These are phyloP conservation scores for Psococerastis gibbosa DNA, from an alignment of 2,888 invertebrate genomes.

Conservation along the genomic window DNA sequence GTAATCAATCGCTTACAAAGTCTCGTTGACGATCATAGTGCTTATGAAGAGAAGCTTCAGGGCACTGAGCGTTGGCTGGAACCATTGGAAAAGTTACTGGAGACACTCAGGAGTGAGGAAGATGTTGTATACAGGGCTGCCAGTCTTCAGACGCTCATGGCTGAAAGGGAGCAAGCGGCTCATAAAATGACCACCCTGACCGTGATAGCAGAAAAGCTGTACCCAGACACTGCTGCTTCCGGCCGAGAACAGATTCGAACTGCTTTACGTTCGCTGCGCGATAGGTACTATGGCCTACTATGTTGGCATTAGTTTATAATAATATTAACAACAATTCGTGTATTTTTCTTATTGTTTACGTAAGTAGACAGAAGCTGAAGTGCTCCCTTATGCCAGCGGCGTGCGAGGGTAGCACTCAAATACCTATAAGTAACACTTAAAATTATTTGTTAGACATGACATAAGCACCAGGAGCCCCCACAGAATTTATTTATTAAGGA, in stretches of 20 bases:
- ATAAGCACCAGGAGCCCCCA: too few species aligned
- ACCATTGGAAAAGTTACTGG: slow-evolving; percentile 52
- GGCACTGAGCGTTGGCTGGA: slow-evolving; percentile 60
- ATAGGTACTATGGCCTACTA: slow-evolving; percentile 25
- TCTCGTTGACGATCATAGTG: slow-evolving; percentile 63
- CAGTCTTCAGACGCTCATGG: slow-evolving; percentile 47
- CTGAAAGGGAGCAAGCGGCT: slow-evolving; percentile 71
- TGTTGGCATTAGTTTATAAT: slow-evolving; percentile 1
- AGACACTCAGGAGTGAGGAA: slow-evolving; percentile 35
- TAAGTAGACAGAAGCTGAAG: too few species aligned
- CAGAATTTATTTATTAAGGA: too few species aligned
- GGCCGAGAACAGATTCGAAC: slow-evolving; percentile 80
- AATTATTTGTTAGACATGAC: too few species aligned
- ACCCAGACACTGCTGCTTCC: slow-evolving; percentile 79
- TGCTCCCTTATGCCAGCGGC: too few species aligned
- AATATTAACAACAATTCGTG: too few species aligned
- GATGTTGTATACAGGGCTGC: slow-evolving; percentile 45
- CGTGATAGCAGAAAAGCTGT: slow-evolving; percentile 67
- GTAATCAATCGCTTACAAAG: slow-evolving; percentile 68
- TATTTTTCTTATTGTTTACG: too few species aligned
- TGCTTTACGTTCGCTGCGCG: slow-evolving; percentile 59
- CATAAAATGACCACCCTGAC: slow-evolving; percentile 55
- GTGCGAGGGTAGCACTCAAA: too few species aligned
- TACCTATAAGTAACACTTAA: too few species aligned
- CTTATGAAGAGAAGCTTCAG: slow-evolving; percentile 52